Conservation (phyloP, 2,888 invertebrate genomes). For the Drosophila paramelanica region DNA sequence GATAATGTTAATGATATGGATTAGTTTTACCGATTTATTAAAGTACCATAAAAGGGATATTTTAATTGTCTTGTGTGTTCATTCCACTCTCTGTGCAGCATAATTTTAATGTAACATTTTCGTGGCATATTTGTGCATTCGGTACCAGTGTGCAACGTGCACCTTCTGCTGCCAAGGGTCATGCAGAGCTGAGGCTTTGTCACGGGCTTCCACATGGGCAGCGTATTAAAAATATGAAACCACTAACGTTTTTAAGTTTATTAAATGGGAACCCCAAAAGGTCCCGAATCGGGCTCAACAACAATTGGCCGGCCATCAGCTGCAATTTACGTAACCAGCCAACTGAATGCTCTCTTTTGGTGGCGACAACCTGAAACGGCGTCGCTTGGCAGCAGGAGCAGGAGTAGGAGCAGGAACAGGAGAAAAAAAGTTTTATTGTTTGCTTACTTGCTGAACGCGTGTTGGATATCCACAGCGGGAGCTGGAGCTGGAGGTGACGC, state of each 20-base stretch:
- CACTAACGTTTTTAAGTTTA: slow-evolving; percentile 65
- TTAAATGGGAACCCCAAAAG: slow-evolving; percentile 54
- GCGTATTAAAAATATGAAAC: slow-evolving; percentile 59
- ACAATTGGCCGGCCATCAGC: slow-evolving; percentile 42
- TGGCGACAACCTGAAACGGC: slow-evolving; percentile 19
- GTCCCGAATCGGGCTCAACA: slow-evolving; percentile 3
- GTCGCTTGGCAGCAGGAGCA: slow-evolving; percentile 13
- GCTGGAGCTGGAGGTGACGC: slow-evolving; percentile 8
- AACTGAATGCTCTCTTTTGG: slow-evolving; percentile 47
- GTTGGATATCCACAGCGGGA: slow-evolving; percentile 41
- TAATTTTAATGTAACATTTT: not conserved
- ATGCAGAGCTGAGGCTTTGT: slow-evolving; percentile 20
- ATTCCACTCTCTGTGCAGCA: too few relatives aligned
- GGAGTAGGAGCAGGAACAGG: too few relatives aligned
- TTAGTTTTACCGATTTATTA: too few relatives aligned
- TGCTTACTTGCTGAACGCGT: slow-evolving; percentile 77
- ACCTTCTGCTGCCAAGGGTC: slow-evolving; percentile 24
- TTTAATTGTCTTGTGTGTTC: too few relatives aligned
- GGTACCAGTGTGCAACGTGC: slow-evolving; percentile 21
- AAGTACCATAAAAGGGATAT: too few relatives aligned
- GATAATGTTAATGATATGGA: too few relatives aligned
- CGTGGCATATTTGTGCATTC: not conserved
- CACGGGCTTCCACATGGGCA: slow-evolving; percentile 21
- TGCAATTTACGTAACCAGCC: slow-evolving; percentile 74
- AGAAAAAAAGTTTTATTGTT: slow-evolving; percentile 70